Base-by-base conservation (phyloP, 2,888 invertebrate species). In the Megaustenia siamemsis region DNA sequence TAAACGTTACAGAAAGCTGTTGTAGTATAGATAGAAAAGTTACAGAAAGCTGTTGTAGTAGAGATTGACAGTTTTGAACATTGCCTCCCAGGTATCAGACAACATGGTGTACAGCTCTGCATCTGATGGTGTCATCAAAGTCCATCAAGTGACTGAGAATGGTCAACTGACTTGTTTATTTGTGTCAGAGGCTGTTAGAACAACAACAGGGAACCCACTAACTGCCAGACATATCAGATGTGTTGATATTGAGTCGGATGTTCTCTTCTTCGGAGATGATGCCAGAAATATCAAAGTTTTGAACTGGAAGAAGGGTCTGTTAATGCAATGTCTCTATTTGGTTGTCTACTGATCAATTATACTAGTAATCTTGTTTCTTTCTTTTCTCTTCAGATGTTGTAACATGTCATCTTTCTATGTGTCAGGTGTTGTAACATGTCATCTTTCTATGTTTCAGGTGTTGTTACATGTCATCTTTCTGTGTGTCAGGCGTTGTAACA, bases 241-340 rank as follows among this genome's bases (percentile, higher is more conserved):
- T 71, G 83, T 93, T 32, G 85, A 86, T 28, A 89, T 88, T 0
- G 78, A 76, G 28, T 85, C 88, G 75, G 86, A 90, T 12, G 80
- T 82, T 0, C 73, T 92, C 12, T 91, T 88, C 83, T 92, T 89
- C 85, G 93, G 93, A 6, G 93, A 93, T 86, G 93, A 93, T 84
- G 92, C 92, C 0, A 88, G 90, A 10, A 93, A 93, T 85, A 79
- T 93, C 32, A 93, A 93, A 86, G 88, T 89, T 28, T 81, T 93
- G 28, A 88, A 91, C 53, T 93, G 93, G 93, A 93, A 89, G 81
- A 90, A 90, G 88, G 92, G 93, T 93, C 85, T 69, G 66, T 75
- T 53, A 18, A n/a, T n/a, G n/a, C 5, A 15, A 12, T 60, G 18
- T 60, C 21, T 38, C 38, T n/a, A n/a, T n/a, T n/a, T n/a, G n/a